Conservation (phyloP, 2,113 vertebrate genomes). For the Ictalurus punctatus region DNA sequence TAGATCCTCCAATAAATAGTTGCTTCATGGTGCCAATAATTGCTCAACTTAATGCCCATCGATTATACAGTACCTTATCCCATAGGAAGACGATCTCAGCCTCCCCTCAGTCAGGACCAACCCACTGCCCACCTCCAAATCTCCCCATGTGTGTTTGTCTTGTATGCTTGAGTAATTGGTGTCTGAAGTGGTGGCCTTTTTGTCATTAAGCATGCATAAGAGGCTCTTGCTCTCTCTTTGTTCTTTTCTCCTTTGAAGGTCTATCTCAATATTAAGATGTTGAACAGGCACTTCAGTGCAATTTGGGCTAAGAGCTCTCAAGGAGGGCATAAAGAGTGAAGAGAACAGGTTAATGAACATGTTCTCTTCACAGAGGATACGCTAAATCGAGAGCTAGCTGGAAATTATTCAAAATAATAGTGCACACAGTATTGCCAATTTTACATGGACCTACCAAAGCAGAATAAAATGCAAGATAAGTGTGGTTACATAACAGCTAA, state of each 20-base stretch:
- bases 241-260: slow-evolving; percentile 52
- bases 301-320: slow-evolving; percentile 58
- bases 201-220: slow-evolving; percentile 47
- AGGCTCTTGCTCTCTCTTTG: slow-evolving; percentile 42
- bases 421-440: background rate
- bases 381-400: slow-evolving; percentile 33
- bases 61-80: slow-evolving; percentile 40
- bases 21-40: slow-evolving; percentile 45
- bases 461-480: background rate
- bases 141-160: slow-evolving; percentile 27
- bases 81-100: slow-evolving; percentile 29
- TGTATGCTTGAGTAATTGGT: slow-evolving; percentile 38
- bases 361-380: slow-evolving; percentile 24
- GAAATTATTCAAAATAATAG: slow-evolving; percentile 33
- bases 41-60: slow-evolving; percentile 29
- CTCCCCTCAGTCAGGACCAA: slow-evolving; percentile 8
- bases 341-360: slow-evolving; percentile 51
- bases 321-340: slow-evolving; percentile 45
- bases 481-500: slow-evolving; percentile 7
- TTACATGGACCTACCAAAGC: background rate
- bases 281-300: slow-evolving; percentile 59
- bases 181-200: slow-evolving; percentile 36
- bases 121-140: slow-evolving; percentile 29
- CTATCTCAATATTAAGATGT: slow-evolving; percentile 57
- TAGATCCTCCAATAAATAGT: slow-evolving; percentile 54